A percentile compares a stretch with the other conserved stretches of the same genome.
These are phyloP conservation scores for Agrilus cyanescens DNA, from an alignment of 2,888 invertebrate genomes.

Conservation along the genomic window DNA sequence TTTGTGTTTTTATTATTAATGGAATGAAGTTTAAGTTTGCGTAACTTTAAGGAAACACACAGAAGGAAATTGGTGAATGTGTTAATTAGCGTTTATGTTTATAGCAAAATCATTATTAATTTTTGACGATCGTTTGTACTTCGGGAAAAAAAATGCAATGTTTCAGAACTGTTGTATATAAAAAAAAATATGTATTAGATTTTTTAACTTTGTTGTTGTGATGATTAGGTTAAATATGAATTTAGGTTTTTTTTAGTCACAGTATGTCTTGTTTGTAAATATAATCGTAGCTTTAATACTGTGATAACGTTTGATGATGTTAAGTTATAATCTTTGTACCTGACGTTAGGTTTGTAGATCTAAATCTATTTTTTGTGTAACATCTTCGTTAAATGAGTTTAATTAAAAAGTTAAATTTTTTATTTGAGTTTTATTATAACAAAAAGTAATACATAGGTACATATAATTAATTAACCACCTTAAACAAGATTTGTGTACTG, in stretches of 20 bases:
- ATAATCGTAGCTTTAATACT: slow-evolving; percentile 30
- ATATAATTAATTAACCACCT: no score
- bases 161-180: slow-evolving; percentile 1
- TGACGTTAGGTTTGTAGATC: slow-evolving; percentile 19
- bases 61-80: no score
- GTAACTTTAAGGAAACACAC: no score
- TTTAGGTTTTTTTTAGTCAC: slow-evolving; percentile 14
- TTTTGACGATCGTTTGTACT: background rate
- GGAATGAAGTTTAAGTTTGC: no score
- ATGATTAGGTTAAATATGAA: slow-evolving; percentile 8
- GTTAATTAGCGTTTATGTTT: no score
- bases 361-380: slow-evolving; percentile 12
- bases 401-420: no score
- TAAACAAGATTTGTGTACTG: no score
- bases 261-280: slow-evolving; percentile 15
- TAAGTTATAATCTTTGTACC: slow-evolving; percentile 19
- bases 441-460: no score
- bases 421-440: no score
- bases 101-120: no score
- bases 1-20: no score
- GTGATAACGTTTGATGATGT: slow-evolving; percentile 24
- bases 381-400: no score
- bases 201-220: slow-evolving; percentile 10
- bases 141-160: slow-evolving; percentile 8
- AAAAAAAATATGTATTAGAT: slow-evolving; percentile 3